A percentile compares a stretch with the other conserved stretches of the same genome.
Conservation (phyloP, 2,888 invertebrate genomes). For the Oligia latruncula region DNA sequence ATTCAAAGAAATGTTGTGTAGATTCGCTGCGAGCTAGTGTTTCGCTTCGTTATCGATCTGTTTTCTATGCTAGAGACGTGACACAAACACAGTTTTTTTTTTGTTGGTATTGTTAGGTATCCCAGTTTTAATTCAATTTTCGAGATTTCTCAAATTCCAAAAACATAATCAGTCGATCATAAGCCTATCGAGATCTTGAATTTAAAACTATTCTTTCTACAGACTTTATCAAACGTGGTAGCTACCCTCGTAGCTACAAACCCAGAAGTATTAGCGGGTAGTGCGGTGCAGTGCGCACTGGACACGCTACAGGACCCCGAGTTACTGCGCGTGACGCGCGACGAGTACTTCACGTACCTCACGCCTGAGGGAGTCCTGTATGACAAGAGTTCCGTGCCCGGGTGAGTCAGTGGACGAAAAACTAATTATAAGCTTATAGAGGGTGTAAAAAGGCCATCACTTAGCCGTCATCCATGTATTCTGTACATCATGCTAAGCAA, state of each 20-base stretch:
- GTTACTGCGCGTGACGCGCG: conserved; percentile 93
- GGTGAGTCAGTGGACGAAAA: conserved; percentile 70
- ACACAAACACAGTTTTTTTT: not conserved
- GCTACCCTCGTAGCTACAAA: conserved; percentile 92
- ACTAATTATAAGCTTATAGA: not conserved
- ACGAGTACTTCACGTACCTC: conserved; percentile 89
- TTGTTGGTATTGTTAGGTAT: not conserved
- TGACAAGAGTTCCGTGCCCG: conserved; percentile 93
- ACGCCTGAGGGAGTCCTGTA: conserved; percentile 97
- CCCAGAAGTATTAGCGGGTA: conserved; percentile 91
- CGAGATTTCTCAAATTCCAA: not conserved
- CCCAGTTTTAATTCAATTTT: not conserved
- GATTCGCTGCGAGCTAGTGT: not conserved
- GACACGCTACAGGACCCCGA: conserved; percentile 91
- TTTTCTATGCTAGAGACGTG: not conserved
- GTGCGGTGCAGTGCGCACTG: conserved; percentile 91
- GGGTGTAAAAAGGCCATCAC: not conserved
- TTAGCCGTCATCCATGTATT: not conserved
- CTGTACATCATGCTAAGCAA: not conserved
- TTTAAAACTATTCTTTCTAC: conserved; percentile 50
- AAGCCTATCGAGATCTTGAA: too few relatives aligned
- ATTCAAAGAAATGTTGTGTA: not conserved
- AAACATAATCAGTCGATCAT: not conserved
- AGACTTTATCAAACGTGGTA: conserved; percentile 93
- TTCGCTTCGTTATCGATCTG: not conserved